Conservation (phyloP, 2,113 vertebrate genomes). For the Machaerirhynchus nigripectus region DNA sequence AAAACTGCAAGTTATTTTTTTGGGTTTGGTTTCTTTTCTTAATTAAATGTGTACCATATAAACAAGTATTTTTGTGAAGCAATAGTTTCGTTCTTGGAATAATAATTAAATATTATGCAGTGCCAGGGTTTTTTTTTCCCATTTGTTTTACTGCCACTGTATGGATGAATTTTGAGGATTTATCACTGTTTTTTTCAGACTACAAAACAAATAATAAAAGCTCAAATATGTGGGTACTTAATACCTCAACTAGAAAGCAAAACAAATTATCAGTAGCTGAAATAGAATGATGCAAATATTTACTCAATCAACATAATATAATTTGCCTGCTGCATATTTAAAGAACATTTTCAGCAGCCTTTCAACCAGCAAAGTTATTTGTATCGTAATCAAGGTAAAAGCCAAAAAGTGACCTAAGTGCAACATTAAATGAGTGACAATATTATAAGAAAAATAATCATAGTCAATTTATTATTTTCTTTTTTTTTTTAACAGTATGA, state of each 20-base stretch:
- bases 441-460: neutral
- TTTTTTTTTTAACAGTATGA: slow-evolving; percentile 81
- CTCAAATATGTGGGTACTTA: neutral
- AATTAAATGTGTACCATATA: neutral
- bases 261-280: neutral
- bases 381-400: neutral
- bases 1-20: neutral
- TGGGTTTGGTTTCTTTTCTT: neutral
- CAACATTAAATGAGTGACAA: neutral
- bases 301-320: neutral
- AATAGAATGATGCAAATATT: neutral
- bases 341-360: neutral
- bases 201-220: neutral
- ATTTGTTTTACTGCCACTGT: neutral
- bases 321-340: neutral
- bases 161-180: neutral
- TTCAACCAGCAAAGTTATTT: neutral
- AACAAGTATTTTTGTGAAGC: neutral
- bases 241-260: neutral
- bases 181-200: neutral
- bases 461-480: neutral
- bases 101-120: neutral
- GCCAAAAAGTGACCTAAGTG: neutral
- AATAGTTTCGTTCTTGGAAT: neutral
- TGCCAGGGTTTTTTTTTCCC: neutral